Percentiles rank a stretch among this genome's conserved stretches.
Conservation (phyloP, 1,140 invertebrate species). For the Drosophila mojavensis region DNA sequence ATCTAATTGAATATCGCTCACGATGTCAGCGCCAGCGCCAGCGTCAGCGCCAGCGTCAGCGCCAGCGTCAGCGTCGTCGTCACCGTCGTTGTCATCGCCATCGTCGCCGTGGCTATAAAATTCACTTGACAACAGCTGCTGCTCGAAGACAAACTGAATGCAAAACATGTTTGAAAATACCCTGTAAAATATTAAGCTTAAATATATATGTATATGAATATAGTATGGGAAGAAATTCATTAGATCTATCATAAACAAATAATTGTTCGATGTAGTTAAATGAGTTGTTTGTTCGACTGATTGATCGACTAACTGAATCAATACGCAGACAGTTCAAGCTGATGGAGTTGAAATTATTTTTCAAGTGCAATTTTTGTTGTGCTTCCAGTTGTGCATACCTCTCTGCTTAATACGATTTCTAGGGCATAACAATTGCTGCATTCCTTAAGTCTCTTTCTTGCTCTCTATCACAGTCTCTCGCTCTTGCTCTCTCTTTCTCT, state of each 20-base stretch:
- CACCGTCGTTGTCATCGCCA: slow-evolving; percentile 6
- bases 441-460: slow-evolving; percentile 1
- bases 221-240: not conserved
- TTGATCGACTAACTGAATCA: too few species aligned
- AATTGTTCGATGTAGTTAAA: not conserved
- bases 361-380: not conserved
- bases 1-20: slow-evolving; percentile 75
- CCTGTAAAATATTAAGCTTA: slow-evolving; percentile 1
- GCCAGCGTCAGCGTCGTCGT: not conserved
- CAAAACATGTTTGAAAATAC: not conserved
- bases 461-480: slow-evolving; percentile 5
- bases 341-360: too few species aligned
- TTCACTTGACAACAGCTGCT: slow-evolving; percentile 71
- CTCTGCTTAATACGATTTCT: not conserved
- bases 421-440: slow-evolving; percentile 20
- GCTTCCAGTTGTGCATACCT: not conserved
- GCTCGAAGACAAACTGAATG: not conserved
- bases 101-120: slow-evolving; percentile 50
- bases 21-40: slow-evolving; percentile 24
- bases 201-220: too few species aligned
- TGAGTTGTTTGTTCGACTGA: not conserved
- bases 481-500: not conserved
- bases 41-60: too few species aligned
- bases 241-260: too few species aligned
- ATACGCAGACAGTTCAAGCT: too few species aligned